Evolutionary conservation across 2,888 invertebrate genomes (phyloP), one percentile per base, ranked within the genome.

Genomic region (Raillietiella orientalis): DNA sequence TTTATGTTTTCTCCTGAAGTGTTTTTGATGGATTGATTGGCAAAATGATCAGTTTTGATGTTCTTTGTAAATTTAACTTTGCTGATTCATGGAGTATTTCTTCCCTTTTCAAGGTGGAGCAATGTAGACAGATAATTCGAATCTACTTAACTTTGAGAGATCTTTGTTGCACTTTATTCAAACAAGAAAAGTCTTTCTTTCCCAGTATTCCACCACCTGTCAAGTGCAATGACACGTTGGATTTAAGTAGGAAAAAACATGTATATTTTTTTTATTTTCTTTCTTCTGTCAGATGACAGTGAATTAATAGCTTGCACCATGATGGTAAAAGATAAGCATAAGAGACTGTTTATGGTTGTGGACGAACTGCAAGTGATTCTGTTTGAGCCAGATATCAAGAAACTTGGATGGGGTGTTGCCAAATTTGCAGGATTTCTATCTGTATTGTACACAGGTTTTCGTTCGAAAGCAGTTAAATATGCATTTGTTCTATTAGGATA

Each of bases 241-340:
- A 96, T 53, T 59, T 96, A 40, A 90, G 90, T 93, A 55, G n/a
- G n/a, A n/a, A n/a, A n/a, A n/a, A n/a, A n/a, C n/a, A n/a, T n/a
- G n/a, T 41, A 51, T 43, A 10, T 13, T 12, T 25, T 22, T 29
- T 14, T 5, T 23, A n/a, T 6, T 23, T n/a, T n/a, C n/a, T n/a
- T n/a, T n/a, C n/a, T n/a, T n/a, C n/a, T n/a, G n/a, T 5, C 52
- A 93, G 90, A 84, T 49, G 90, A 93, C 46, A 84, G 87, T 35
- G 93, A 96, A 50, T 56, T 96, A 31, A 79, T 93, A 40, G 79
- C 84, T 2, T 96, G 93, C 43, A 82, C 79, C 11, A 75, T 93
- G 19, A 62, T 79, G 14, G 65, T 65, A 39, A 74, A 75, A 42
- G 84, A 90, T 38, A 70, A 71, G 15, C 65, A 66, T 16, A 70